Base-by-base conservation (phyloP, 1,140 invertebrate genomes). In the Anoplophora glabripennis region DNA sequence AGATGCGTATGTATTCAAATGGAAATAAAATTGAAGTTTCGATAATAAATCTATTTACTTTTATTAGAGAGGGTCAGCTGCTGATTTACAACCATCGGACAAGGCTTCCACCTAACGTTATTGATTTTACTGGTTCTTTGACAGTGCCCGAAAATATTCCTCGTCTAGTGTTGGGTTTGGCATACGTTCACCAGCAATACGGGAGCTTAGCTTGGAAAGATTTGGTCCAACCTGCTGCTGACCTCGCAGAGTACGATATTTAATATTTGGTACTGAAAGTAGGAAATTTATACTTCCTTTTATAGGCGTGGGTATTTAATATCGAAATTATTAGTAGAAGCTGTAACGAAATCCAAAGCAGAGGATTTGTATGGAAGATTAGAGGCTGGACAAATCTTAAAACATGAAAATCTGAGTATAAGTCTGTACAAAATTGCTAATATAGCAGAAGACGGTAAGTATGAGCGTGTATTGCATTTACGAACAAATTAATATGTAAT, bases 31-130 rank as follows among this genome's bases (percentile, higher is more conserved):
- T n/a, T 40, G 9, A n/a, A 40, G 4, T 40, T 9, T 40, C 4
- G 8, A 8, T n/a, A 9, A 40, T 14, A 3, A 17, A 15, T 28
- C 34, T 62, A 44, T 7, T 42, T 65, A 59, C 46, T 44, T 57
- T 48, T 71, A 74, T 73, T 77, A 90, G 89, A 48, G 87, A 86
- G 66, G 89, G 89, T 21, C 82, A 86, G 38, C 78, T 90, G 67
- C 75, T 92, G 65, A 80, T 90, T 63, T 86, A 90, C 75, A 84
- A 86, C 71, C 87, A 87, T 67, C 79, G 80, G 59, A 75, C 71
- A 17, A 67, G 75, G 48, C 66, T 72, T 34, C 64, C 74, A 65
- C 78, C 83, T 18, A 67, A 77, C 14, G 70, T 83, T 11, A 75
- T 87, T 21, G 81, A 87, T 74, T 87, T 86, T 67, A 72, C 73